phyloP scores from a whole-genome alignment of 2,888 invertebrate species.

The Elgonia sp. region DNA sequence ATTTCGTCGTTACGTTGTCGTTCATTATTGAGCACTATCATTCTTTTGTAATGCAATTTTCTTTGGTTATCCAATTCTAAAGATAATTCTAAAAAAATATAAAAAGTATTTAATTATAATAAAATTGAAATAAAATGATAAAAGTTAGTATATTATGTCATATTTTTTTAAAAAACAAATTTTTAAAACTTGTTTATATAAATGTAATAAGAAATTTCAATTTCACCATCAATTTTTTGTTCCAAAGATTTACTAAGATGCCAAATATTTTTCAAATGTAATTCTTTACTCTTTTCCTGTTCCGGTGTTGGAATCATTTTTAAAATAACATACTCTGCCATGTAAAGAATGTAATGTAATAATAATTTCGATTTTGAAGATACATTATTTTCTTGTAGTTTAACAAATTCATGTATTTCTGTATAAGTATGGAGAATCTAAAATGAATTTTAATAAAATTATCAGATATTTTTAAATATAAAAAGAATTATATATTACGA shows the following conservation, averaged over 20 bases:
- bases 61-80: conserved; percentile 38
- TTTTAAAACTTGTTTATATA: too few relatives aligned
- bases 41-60: conserved; percentile 22
- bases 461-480: background rate
- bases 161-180: too few relatives aligned
- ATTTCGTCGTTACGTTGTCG: conserved; percentile 1
- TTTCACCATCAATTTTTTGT: conserved; percentile 12
- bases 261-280: conserved; percentile 56
- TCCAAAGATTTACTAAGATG: conserved; percentile 1
- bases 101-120: background rate
- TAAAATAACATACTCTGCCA: conserved; percentile 71
- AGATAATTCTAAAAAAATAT: conserved; percentile 23
- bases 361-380: conserved; percentile 57
- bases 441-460: conserved; percentile 4
- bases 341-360: conserved; percentile 71
- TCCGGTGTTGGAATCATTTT: conserved; percentile 60
- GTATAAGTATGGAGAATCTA: conserved; percentile 37
- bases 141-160: too few relatives aligned
- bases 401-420: conserved; percentile 31
- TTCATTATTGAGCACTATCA: conserved; percentile 2
- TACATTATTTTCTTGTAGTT: background rate
- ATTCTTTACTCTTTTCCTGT: conserved; percentile 68
- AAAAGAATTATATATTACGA: too few relatives aligned
- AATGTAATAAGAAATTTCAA: background rate
- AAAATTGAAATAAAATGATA: too few relatives aligned